Evolutionary conservation across 2,888 invertebrate species (phyloP).

Genomic region (Eupelmus urozonus): DNA sequence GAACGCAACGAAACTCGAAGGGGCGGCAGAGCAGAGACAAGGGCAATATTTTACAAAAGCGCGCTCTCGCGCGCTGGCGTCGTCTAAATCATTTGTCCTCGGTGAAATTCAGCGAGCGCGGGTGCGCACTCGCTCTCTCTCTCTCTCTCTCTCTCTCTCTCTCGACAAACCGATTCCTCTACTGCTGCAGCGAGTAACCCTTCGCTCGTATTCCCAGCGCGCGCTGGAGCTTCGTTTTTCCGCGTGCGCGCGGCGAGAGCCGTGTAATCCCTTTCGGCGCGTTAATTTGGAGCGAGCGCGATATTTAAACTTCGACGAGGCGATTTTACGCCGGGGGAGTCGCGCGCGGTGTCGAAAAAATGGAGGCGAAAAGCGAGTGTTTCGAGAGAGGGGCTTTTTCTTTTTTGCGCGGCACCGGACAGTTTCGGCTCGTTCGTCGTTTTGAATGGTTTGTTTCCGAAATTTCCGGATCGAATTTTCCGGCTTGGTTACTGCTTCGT

Average conservation of each 20-base stretch:
- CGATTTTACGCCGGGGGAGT: slow-evolving; percentile 42
- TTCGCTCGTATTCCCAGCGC: slow-evolving; percentile 7
- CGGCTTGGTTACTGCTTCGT: too few relatives aligned
- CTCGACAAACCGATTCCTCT: slow-evolving; percentile 37
- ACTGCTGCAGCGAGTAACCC: background rate
- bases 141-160: too few relatives aligned
- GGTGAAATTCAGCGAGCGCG: slow-evolving; percentile 23
- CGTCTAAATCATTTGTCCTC: slow-evolving; percentile 46
- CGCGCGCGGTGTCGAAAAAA: background rate
- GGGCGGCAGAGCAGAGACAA: background rate
- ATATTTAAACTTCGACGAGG: slow-evolving; percentile 54
- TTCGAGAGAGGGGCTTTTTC: slow-evolving; percentile 22
- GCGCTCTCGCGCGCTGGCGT: too few relatives aligned
- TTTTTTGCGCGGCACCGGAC: background rate
- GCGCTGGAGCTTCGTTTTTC: background rate
- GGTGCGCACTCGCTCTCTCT: background rate
- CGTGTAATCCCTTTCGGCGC: too few relatives aligned
- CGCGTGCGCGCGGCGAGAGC: too few relatives aligned
- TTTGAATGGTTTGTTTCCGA: too few relatives aligned
- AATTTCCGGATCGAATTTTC: too few relatives aligned
- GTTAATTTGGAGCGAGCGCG: slow-evolving; percentile 55
- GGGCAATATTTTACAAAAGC: slow-evolving; percentile 34
- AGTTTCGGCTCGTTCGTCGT: too few relatives aligned
- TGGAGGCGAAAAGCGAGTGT: background rate
- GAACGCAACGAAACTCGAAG: too few relatives aligned